Evolutionary conservation across 2,113 vertebrate species (phyloP).

Genomic region (Struthio camelus): DNA sequence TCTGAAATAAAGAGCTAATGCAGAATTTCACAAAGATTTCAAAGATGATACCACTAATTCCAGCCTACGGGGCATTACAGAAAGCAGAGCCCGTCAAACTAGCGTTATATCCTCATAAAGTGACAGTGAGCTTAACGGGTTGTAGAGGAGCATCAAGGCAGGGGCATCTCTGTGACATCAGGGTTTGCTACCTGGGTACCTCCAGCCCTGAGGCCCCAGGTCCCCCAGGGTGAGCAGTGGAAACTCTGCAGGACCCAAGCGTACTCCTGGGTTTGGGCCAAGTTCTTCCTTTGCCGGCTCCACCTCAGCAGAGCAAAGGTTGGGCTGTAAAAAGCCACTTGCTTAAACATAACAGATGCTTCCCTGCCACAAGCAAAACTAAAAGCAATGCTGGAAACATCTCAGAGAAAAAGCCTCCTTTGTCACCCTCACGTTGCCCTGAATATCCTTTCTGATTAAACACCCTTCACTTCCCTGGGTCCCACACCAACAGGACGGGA

Average conservation of each 20-base stretch:
- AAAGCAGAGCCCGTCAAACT: not conserved
- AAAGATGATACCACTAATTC: not conserved
- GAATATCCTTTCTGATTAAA: not conserved
- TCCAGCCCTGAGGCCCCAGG: not conserved
- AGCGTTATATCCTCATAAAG: not conserved
- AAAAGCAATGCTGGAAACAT: not conserved
- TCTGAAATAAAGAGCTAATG: not conserved
- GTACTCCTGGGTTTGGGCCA: not conserved
- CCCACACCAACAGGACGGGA: not conserved
- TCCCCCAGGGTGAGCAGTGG: not conserved
- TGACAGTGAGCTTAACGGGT: not conserved
- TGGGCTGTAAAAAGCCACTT: not conserved
- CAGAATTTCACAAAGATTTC: not conserved
- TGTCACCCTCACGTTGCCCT: not conserved
- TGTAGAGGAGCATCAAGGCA: not conserved
- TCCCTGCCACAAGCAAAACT: fast-evolving
- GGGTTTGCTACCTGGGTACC: fast-evolving
- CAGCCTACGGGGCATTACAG: not conserved
- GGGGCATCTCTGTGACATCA: not conserved
- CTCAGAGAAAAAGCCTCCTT: not conserved
- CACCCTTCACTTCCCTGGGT: not conserved
- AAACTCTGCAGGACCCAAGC: not conserved
- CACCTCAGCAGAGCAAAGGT: not conserved
- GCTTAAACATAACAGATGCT: not conserved
- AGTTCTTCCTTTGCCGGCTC: not conserved